Percentiles rank a stretch among this genome's conserved stretches.
These are phyloP conservation scores for Dicrurus megarhynchus DNA, from an alignment of 2,113 vertebrate genomes.

Conservation along the genomic window DNA sequence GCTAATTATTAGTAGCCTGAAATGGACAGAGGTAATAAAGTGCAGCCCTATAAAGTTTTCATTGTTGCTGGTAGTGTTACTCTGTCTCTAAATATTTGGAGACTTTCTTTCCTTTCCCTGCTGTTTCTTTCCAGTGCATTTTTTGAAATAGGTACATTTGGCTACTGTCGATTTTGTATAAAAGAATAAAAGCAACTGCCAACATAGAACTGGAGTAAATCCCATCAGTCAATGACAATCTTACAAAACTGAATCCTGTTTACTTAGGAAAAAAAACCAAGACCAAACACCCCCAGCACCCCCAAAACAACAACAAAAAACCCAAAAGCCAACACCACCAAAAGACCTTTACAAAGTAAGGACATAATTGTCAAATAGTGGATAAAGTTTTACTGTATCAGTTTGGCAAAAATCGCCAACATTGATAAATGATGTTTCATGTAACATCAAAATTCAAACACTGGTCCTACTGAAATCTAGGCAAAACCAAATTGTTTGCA, in stretches of 20 bases:
- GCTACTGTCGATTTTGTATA: background rate
- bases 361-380: background rate
- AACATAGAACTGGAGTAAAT: background rate
- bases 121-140: background rate
- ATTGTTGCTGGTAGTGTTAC: background rate
- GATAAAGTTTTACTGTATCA: background rate
- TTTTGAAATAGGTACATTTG: background rate
- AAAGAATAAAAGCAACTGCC: background rate
- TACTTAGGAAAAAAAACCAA: background rate
- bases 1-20: constrained; percentile 35
- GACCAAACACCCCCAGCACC: background rate
- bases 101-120: background rate
- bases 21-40: constrained; percentile 20
- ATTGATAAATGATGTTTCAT: background rate
- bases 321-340: background rate
- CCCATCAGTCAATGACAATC: background rate
- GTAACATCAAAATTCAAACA: background rate
- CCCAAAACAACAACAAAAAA: background rate
- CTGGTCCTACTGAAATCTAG: background rate
- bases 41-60: constrained; percentile 16
- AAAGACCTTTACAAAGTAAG: background rate
- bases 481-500: background rate
- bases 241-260: background rate
- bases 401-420: background rate
- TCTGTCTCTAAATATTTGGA: background rate